A percentile compares a stretch with the other conserved stretches of the same genome.
Evolutionary conservation across 2,888 invertebrate species (phyloP).

Genomic region (Drosophila cognata): DNA sequence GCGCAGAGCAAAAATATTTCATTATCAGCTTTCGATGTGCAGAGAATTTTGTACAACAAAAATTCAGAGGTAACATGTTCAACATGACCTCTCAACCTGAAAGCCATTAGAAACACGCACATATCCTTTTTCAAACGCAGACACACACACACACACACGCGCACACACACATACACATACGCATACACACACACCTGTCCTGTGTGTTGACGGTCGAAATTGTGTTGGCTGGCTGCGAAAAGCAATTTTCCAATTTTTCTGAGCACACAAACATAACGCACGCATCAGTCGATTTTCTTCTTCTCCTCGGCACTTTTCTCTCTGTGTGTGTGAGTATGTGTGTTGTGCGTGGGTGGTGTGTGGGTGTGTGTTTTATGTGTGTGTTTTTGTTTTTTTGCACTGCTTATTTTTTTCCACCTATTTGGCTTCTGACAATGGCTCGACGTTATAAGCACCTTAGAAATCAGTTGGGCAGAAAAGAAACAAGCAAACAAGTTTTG

Average conservation of each 20-base stretch:
- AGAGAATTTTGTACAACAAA: slow-evolving; percentile 22
- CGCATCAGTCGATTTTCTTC: slow-evolving; percentile 28
- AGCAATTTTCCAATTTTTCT: slow-evolving; percentile 51
- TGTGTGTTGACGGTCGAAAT: slow-evolving; percentile 5
- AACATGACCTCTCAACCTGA: slow-evolving; percentile 43
- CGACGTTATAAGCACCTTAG: slow-evolving; percentile 60
- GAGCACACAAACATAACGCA: slow-evolving; percentile 37
- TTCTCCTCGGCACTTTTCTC: slow-evolving; percentile 8
- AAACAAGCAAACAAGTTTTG: slow-evolving; percentile 31
- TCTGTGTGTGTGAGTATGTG: background rate
- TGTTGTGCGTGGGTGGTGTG: background rate
- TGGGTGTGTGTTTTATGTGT: background rate
- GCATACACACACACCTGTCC: slow-evolving; percentile 6
- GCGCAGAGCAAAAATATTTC: slow-evolving; percentile 42
- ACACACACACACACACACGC: slow-evolving; percentile 4
- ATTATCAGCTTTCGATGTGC: slow-evolving; percentile 45
- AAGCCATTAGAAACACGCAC: slow-evolving; percentile 57
- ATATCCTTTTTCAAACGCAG: slow-evolving; percentile 31
- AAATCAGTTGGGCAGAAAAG: slow-evolving; percentile 53
- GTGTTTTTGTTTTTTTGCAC: slow-evolving; percentile 15
- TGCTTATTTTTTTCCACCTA: slow-evolving; percentile 54
- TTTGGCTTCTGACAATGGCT: slow-evolving; percentile 55
- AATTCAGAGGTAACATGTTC: slow-evolving; percentile 30
- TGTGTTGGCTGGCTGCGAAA: slow-evolving; percentile 15
- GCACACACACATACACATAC: background rate